These are phyloP conservation scores for Echinometra lucunter DNA, from an alignment of 53 echinoderm and acorn worm genomes.

Conservation along the genomic window DNA sequence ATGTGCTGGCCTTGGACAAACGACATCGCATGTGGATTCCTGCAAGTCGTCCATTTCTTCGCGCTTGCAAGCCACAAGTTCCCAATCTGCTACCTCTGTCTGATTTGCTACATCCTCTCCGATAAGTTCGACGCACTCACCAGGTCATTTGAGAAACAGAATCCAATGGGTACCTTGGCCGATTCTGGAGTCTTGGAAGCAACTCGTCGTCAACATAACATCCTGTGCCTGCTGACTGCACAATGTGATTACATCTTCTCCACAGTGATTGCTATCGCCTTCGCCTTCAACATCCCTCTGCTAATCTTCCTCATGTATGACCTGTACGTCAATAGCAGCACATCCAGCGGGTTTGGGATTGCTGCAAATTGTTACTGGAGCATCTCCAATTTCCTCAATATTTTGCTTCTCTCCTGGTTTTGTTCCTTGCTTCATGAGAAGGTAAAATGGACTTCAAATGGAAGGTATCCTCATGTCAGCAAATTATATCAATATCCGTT, in stretches of 20 bases:
- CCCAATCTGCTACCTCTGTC: constrained; percentile 43
- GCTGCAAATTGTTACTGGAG: neutral
- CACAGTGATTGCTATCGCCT: constrained; percentile 25
- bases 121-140: constrained; percentile 35
- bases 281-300: constrained; percentile 34
- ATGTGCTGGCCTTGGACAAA: constrained; percentile 42
- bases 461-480: neutral
- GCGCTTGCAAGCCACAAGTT: constrained; percentile 45
- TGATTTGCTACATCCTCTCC: constrained; percentile 50
- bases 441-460: neutral
- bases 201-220: constrained; percentile 56
- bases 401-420: constrained; percentile 11
- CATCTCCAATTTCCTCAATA: constrained; percentile 28
- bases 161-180: neutral
- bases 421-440: constrained; percentile 31
- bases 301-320: constrained; percentile 51
- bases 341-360: neutral
- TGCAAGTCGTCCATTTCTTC: constrained; percentile 10
- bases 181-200: neutral
- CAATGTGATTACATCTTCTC: constrained; percentile 50
- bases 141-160: constrained; percentile 4
- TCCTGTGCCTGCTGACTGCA: neutral
- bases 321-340: neutral
- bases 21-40: constrained; percentile 7
- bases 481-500: neutral